Evolutionary conservation across 2,797 vertebrate species (phyloP), one percentile per base, ranked within the genome.

Genomic region (Rhadinocentrus ornatus): DNA sequence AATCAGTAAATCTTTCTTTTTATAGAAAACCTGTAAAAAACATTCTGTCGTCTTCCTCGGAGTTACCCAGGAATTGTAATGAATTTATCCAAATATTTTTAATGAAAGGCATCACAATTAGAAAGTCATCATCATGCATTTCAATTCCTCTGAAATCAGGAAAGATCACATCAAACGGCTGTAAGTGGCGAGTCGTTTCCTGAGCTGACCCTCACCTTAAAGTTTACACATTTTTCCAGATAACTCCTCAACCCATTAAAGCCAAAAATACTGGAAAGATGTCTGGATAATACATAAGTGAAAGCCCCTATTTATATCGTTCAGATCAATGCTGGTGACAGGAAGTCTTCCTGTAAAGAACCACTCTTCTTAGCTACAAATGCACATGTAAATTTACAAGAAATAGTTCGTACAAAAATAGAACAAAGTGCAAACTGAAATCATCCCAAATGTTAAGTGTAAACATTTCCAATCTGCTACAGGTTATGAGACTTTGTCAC

Each of bases 21-120:
- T 78, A 82, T 94, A 94, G 87, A 95, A 95, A 94, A 88, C 86
- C 82, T 75, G 86, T 93, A 89, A 93, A 88, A 93, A 94, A 93
- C 91, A 93, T 94, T 94, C 90, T 34, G 67, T 64, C 66, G 90
- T 94, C 92, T 91, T 90, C 79, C 87, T 84, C 84, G 86, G 88
- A 93, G 89, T 86, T 85, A 34, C 78, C 60, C 64, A 70, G 79
- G 66, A 82, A 64, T 69, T 75, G 65, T 67, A 81, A 88, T 81
- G 74, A 74, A 74, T 82, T 85, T 61, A 86, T 69, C 77, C 82
- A 81, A 88, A 73, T 32, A 64, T 58, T 74, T 81, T 71, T 10
- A 64, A 60, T 56, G 66, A 61, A 89, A 90, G 86, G 90, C 90
- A 82, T 91, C 81, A 34, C 61, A 63, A 75, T 73, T 20, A 31